phyloP scores from a whole-genome alignment of 1,140 invertebrate species.

The Cylas formicarius region DNA sequence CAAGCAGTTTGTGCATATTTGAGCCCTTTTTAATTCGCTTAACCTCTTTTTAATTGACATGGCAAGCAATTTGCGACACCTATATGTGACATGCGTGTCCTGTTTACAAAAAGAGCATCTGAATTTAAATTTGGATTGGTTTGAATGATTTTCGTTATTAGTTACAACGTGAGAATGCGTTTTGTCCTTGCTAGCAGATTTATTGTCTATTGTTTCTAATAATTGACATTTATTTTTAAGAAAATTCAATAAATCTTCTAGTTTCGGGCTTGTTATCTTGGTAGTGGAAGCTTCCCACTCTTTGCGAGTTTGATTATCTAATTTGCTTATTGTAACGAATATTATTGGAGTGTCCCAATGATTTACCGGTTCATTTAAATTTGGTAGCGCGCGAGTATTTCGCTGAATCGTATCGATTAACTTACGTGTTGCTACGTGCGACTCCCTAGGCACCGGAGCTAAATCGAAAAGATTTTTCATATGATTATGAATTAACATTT shows the following conservation, averaged over 20 bases:
- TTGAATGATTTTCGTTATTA: too few relatives aligned
- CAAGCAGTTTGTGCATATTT: too few relatives aligned
- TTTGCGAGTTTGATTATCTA: not conserved
- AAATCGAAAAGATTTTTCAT: constrained; percentile 16
- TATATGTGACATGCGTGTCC: too few relatives aligned
- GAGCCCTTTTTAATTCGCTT: too few relatives aligned
- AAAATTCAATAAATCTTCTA: constrained; percentile 2
- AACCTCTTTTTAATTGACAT: too few relatives aligned
- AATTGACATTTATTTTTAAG: constrained; percentile 5
- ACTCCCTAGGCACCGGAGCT: constrained; percentile 19
- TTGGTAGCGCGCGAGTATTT: constrained; percentile 22
- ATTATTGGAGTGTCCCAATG: constrained; percentile 30
- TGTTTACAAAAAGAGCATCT: too few relatives aligned
- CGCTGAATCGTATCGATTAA: constrained; percentile 18
- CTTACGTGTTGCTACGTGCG: constrained; percentile 7
- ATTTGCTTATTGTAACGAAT: constrained; percentile 5
- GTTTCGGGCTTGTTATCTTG: not conserved
- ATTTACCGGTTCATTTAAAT: constrained; percentile 22
- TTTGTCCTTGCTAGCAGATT: too few relatives aligned
- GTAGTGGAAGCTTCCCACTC: constrained; percentile 6
- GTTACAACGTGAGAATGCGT: too few relatives aligned
- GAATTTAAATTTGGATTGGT: too few relatives aligned
- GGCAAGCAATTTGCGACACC: too few relatives aligned
- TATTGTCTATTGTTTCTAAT: constrained; percentile 4
- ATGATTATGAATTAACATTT: constrained; percentile 19